phyloP scores from a whole-genome alignment of 2,888 invertebrate genomes.

The Latheticus oryzae region DNA sequence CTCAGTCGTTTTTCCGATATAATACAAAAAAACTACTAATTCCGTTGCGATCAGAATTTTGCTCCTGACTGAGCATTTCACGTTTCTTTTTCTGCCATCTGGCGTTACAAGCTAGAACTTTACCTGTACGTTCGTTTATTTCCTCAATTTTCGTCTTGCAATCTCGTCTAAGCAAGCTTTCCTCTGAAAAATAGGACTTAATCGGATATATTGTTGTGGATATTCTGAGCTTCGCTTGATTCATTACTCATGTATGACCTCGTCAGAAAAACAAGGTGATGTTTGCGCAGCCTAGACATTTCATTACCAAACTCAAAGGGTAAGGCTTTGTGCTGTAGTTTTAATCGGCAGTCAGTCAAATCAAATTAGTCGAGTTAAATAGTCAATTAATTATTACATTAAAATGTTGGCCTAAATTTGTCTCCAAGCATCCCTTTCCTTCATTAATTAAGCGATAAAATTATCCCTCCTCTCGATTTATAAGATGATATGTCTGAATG shows the following conservation, averaged over 20 bases:
- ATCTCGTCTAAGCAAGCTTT: slow-evolving; percentile 10
- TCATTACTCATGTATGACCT: slow-evolving; percentile 18
- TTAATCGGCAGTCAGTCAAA: slow-evolving; percentile 44
- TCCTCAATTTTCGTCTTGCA: slow-evolving; percentile 12
- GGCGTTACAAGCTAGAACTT: background rate
- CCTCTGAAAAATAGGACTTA: slow-evolving; percentile 5
- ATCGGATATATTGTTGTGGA: slow-evolving; percentile 6
- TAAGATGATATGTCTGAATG: slow-evolving; percentile 5
- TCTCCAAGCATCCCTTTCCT: too few species aligned
- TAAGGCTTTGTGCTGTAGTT: slow-evolving; percentile 9
- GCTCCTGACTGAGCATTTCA: too few species aligned
- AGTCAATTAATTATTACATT: slow-evolving; percentile 38
- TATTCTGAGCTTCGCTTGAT: background rate
- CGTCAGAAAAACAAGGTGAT: too few species aligned
- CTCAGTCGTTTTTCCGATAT: too few species aligned
- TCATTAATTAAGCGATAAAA: slow-evolving; percentile 19
- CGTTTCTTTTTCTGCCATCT: too few species aligned
- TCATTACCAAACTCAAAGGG: slow-evolving; percentile 17
- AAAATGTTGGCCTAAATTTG: slow-evolving; percentile 21
- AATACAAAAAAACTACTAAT: too few species aligned
- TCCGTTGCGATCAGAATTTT: too few species aligned
- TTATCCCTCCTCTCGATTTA: slow-evolving; percentile 1
- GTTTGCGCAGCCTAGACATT: slow-evolving; percentile 12
- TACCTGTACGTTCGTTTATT: slow-evolving; percentile 21
- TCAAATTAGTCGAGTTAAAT: slow-evolving; percentile 40